Base-by-base conservation (phyloP, 2,888 invertebrate species). In the Cryptocephalus moraei region DNA sequence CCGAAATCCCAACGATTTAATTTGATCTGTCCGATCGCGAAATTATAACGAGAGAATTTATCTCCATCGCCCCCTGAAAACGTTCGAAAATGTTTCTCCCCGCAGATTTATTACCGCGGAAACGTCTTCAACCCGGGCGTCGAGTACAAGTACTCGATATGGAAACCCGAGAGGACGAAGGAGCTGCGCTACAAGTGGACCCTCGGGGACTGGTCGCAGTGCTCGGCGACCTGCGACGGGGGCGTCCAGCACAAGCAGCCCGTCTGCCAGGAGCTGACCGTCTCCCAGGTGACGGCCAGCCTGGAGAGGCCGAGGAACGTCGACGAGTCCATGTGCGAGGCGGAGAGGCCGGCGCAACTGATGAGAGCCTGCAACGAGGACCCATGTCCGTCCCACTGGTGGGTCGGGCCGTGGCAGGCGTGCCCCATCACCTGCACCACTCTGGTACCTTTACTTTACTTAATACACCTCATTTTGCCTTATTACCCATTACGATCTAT, bases 381-480 rank as follows among this genome's bases (percentile, higher is more conserved):
- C 55, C 73, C 76, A 34, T 82, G 84, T 65, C 82, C 82, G 9
- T 78, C 82, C n/a, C 80, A 80, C 64, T 92, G 91, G 91, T 90
- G 89, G 86, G 76, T 81, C 22, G 91, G 90, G 0, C 81, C 85
- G 0, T 93, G 92, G 92, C 86, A 86, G 61, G 79, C 83, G 49
- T 92, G 92, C 67, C 80, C 84, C 6, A 78, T 80, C 0, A 81
- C 81, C 0, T 86, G 86, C 61, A 36, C 4, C 3, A 22, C 22
- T 6, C 22, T 4, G 22, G 22, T 22, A 22, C 22, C 22, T 22
- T 22, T 22, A 22, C 22, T 22, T 22, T n/a, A n/a, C n/a, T n/a
- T n/a, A n/a, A n/a, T n/a, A n/a, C n/a, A n/a, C n/a, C n/a, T n/a
- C n/a, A n/a, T n/a, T n/a, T n/a, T n/a, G n/a, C n/a, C n/a, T n/a